A percentile compares a stretch with the other conserved stretches of the same genome.
Evolutionary conservation across 2,888 invertebrate species (phyloP).

Genomic region (Noctua janthe): DNA sequence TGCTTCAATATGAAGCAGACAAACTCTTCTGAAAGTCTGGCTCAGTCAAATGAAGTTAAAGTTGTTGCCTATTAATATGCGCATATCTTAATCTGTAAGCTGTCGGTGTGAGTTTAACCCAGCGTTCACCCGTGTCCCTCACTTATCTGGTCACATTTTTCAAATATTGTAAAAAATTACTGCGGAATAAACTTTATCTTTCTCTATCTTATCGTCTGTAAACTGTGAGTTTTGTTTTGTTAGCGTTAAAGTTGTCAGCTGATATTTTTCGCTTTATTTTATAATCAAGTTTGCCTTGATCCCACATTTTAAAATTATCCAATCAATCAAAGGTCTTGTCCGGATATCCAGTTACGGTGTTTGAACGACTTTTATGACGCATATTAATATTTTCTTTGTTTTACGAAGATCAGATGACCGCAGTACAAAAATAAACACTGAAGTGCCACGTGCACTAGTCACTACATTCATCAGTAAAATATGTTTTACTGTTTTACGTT

Average conservation of each 20-base stretch:
- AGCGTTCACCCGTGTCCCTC: constrained; percentile 61
- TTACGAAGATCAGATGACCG: background rate
- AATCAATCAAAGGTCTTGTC: constrained; percentile 43
- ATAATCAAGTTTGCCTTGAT: constrained; percentile 43
- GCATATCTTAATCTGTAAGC: constrained; percentile 43
- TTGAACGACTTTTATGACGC: constrained; percentile 18
- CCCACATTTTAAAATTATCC: constrained; percentile 27
- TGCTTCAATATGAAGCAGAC: background rate
- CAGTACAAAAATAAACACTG: constrained; percentile 16
- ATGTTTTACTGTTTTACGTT: background rate
- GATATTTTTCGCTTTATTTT: constrained; percentile 47
- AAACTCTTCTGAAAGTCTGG: background rate
- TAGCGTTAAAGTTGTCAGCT: constrained; percentile 51
- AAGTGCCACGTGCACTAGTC: background rate
- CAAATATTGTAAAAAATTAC: constrained; percentile 65
- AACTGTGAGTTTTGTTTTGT: constrained; percentile 60
- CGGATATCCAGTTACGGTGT: constrained; percentile 18
- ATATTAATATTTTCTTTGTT: constrained; percentile 17
- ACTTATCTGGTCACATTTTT: constrained; percentile 66
- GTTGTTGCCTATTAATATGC: constrained; percentile 44
- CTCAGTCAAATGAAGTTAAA: constrained; percentile 9
- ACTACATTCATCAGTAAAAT: constrained; percentile 10
- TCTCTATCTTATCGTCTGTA: constrained; percentile 69
- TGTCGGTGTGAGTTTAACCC: constrained; percentile 52
- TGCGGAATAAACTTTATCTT: constrained; percentile 72